Evolutionary conservation across 2,888 invertebrate genomes (phyloP), one percentile per base, ranked within the genome.

Genomic region (Liodrosophila aerea): DNA sequence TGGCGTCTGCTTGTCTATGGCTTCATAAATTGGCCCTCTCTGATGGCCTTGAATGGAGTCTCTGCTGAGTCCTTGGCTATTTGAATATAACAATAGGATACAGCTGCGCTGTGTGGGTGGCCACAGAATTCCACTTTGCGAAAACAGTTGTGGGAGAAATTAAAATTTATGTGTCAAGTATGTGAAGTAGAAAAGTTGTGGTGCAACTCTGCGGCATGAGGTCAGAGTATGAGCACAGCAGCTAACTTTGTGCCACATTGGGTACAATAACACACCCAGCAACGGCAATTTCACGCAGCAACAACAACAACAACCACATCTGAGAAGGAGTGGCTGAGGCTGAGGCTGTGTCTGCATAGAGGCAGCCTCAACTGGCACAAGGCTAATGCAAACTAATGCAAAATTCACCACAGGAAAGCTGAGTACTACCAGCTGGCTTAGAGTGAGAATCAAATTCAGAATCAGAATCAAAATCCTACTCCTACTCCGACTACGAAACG

Each of bases 301-400:
- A 40, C 12, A 36, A 22, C 7, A 36, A 9, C 27, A 15, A 18
- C 16, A 27, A 27, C 34, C 5, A 5, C 22, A 22, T 4, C 22
- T 22, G 22, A 44, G 11, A 29, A 29, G n/a, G 39, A 3, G 18
- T n/a, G n/a, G n/a, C n/a, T n/a, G n/a, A 31, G 30, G 16, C 27
- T 12, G 22, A 22, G 40, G n/a, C 36, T 29, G 36, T n/a, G 15
- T n/a, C 40, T 29, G 22, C 36, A 33, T 7, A 39, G 13, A 34
- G 40, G 12, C 41, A n/a, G 45, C 36, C 43, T 34, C 39, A 53
- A 57, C 36, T 51, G 46, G 62, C 33, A 41, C 60, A 62, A 62
- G 66, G 58, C 71, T 76, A 73, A 73, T 69, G 58, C 81, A 60
- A 76, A 72, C 66, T 77, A 84, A 81, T 84, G 84, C 71, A 65